Percentiles rank a stretch among this genome's conserved stretches.
Conservation (phyloP, 2,113 vertebrate genomes). For the Oreochromis tanganicae region DNA sequence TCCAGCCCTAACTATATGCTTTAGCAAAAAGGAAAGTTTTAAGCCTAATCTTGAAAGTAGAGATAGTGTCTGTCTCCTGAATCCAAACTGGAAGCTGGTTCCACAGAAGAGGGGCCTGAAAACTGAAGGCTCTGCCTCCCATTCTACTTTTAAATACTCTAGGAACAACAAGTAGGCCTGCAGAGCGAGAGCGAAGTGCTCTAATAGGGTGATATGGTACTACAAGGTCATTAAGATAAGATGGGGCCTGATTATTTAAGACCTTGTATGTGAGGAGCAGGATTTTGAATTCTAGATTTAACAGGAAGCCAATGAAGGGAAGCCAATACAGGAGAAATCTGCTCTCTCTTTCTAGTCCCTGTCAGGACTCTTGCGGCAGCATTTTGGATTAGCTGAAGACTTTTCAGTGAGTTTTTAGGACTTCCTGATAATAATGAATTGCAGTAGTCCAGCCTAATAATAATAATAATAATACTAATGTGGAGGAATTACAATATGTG, state of each 20-base stretch:
- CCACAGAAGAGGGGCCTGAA: not conserved
- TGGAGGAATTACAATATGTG: not conserved
- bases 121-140: not conserved
- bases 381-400: fast-evolving
- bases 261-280: not conserved
- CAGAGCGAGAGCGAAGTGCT: fast-evolving
- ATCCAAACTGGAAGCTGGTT: too few species aligned
- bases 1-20: too few species aligned
- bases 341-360: not conserved
- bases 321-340: fast-evolving
- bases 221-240: too few species aligned
- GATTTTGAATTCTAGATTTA: not conserved
- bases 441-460: not conserved
- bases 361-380: not conserved
- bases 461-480: not conserved
- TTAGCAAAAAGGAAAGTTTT: too few species aligned
- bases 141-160: not conserved
- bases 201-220: too few species aligned
- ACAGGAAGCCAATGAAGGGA: not conserved
- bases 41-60: too few species aligned
- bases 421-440: fast-evolving
- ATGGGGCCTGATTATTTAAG: not conserved
- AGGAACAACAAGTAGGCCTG: not conserved
- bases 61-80: too few species aligned
- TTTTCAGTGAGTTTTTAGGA: not conserved